Conservation (phyloP, 2,888 invertebrate species). For the Gryllus longicercus region DNA sequence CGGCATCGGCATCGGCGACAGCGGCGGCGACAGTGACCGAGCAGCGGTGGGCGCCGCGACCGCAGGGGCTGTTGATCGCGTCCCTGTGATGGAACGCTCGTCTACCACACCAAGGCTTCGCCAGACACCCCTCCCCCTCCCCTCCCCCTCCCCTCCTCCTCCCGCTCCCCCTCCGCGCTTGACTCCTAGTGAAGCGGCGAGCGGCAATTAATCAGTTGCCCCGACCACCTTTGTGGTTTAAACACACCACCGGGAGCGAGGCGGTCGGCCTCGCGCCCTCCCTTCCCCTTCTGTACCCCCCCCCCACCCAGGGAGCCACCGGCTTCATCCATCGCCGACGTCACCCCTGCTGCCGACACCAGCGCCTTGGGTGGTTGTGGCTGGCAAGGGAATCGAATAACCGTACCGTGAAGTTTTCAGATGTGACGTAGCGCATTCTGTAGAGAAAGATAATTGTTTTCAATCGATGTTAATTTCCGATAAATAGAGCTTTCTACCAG, state of each 20-base stretch:
- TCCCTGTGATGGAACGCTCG: background rate
- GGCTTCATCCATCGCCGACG: background rate
- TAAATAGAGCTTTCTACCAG: too few relatives aligned
- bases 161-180: background rate
- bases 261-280: background rate
- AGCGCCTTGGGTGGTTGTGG: too few relatives aligned
- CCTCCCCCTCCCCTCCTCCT: background rate
- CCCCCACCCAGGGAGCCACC: background rate
- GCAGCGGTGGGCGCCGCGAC: background rate
- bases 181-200: too few relatives aligned
- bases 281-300: background rate
- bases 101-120: background rate
- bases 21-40: background rate
- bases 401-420: too few relatives aligned
- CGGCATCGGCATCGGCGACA: background rate
- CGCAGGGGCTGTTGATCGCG: background rate
- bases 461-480: too few relatives aligned
- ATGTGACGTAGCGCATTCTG: too few relatives aligned
- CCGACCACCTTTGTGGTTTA: constrained; percentile 4
- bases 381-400: too few relatives aligned
- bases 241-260: background rate
- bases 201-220: background rate
- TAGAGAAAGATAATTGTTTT: too few relatives aligned
- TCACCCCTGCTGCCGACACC: too few relatives aligned
- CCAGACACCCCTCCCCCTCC: background rate